Evolutionary conservation across 2,888 invertebrate genomes (phyloP), one percentile per base, ranked within the genome.

Genomic region (Caenorhabditis plicata): DNA sequence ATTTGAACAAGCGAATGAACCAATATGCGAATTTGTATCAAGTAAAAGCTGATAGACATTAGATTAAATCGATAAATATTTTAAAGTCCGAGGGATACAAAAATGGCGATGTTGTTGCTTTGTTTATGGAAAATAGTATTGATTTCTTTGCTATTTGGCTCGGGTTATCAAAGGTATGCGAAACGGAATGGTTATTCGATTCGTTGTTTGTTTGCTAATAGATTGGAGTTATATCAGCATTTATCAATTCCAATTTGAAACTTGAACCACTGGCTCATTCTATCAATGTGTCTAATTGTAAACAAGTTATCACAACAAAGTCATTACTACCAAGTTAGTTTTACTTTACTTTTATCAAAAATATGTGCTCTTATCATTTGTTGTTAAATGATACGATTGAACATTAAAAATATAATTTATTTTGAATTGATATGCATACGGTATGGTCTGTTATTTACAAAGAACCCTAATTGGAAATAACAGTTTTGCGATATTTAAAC

Each of bases 71-170:
- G 44, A 35, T 48, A 44, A 48, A 52, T 41, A 48, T 15, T 15
- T 17, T 26, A 15, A 48, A 74, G 71, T 40, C 53, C 11, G 58
- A 71, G 45, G 72, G 71, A 8, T 73, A 71, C 64, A 61, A 68
- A 31, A 51, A 88, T 65, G 94, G 92, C 0, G 92, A 96, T 81
- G 87, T 88, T 0, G 89, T 98, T 0, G 92, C 89, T 0, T 84
- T 98, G 19, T 87, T 92, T 82, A 86, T 94, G 85, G 92, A 92
- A 82, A 95, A 94, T 83, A 87, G 90, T 43, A 90, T 93, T 0
- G 92, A 96, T 82, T 91, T 89, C 83, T 89, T 94, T 8, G 88
- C 89, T 32, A 87, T 88, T 33, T 98, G 96, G 96, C 84, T 98
- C 43, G 98, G 96, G 0, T 85, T 93, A 45, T 88, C 91, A 17